Evolutionary conservation across 2,888 invertebrate species (phyloP).

Genomic region (Ormyrus rosae): DNA sequence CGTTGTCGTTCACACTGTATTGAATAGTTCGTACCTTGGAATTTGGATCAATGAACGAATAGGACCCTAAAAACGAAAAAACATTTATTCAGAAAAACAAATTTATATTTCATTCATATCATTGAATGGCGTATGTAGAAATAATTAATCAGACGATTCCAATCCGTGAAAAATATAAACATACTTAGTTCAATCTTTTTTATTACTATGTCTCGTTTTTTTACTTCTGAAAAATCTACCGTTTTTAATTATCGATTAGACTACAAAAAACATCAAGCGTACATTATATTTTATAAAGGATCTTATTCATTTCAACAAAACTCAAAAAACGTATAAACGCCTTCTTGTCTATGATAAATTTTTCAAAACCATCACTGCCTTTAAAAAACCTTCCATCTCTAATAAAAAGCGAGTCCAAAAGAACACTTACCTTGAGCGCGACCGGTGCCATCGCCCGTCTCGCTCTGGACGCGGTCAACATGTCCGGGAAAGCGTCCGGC

Average conservation of each 20-base stretch:
- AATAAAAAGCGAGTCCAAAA: too few species aligned
- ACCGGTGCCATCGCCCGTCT: constrained; percentile 85
- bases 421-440: constrained; percentile 79
- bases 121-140: too few species aligned
- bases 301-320: too few species aligned
- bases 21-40: constrained; percentile 85
- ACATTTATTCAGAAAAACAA: too few species aligned
- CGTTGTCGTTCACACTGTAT: constrained; percentile 85
- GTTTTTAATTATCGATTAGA: neutral
- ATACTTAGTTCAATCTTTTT: neutral
- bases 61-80: constrained; percentile 79
- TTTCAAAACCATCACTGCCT: too few species aligned
- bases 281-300: too few species aligned
- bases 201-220: neutral
- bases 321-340: too few species aligned
- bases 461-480: constrained; percentile 85
- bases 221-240: neutral
- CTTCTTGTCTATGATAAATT: too few species aligned
- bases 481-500: constrained; percentile 88
- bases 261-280: too few species aligned
- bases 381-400: too few species aligned
- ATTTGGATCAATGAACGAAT: constrained; percentile 86
- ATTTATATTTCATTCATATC: too few species aligned
- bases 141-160: too few species aligned
- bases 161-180: neutral